Base-by-base conservation (phyloP, 2,888 invertebrate genomes). In the Plemyria rubiginata region DNA sequence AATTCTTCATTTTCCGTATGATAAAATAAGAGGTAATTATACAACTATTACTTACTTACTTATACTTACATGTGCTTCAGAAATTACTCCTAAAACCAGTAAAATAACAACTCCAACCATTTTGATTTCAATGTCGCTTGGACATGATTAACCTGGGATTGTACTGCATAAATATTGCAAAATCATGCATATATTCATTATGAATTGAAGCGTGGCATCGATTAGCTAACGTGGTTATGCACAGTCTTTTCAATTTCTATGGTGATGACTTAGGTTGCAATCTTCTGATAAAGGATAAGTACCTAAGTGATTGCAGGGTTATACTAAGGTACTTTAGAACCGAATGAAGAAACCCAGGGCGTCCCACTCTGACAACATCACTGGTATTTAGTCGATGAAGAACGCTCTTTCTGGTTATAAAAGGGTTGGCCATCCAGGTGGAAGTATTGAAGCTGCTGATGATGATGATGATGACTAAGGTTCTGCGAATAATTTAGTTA, bases 261-360 rank as follows among this genome's bases (percentile, higher is more conserved):
- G 63, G 54, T 59, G 28, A n/a, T 54, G 48, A 51, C 46, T 22
- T 16, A 22, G 32, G 51, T 59, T 52, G 43, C 36, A 63, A 59
- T 55, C 51, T 55, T 63, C 59, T 59, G 63, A 63, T 63, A 63
- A 55, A 36, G 51, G 12, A 3, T 13, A 13, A 9, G 22, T 8
- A 29, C 40, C 7, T 16, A 45, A 11, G 45, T 16, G 15, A 11
- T 11, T 50, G 11, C 46, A 52, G 63, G 32, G 59, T 11, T 22
- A 36, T 8, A 54, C 13, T 50, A 22, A 48, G 54, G 61, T 41
- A 38, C 13, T n/a, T n/a, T n/a, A n/a, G n/a, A n/a, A n/a, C n/a
- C n/a, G n/a, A n/a, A n/a, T n/a, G n/a, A n/a, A n/a, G n/a, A n/a
- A n/a, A n/a, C n/a, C n/a, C n/a, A n/a, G n/a, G n/a, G n/a, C n/a